Evolutionary conservation across 2,113 vertebrate species (phyloP).

Genomic region (Pongo abelii): DNA sequence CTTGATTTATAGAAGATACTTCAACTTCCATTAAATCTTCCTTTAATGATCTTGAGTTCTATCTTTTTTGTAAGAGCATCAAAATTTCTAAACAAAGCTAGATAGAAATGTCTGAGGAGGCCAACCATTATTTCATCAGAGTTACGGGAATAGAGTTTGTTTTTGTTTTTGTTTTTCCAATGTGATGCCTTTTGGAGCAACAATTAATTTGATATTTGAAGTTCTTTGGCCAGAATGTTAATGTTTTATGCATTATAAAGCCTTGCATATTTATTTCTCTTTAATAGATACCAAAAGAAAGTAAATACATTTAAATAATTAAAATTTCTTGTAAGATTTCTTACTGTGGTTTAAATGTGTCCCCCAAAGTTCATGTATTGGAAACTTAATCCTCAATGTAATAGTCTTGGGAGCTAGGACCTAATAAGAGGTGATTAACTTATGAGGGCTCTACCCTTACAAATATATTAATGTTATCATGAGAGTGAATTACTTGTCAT

Average conservation of each 20-base stretch:
- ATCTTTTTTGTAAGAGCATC: conserved; percentile 6
- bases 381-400: neutral
- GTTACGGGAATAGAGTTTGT: neutral
- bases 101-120: neutral
- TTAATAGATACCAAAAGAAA: neutral
- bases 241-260: neutral
- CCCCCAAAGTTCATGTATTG: neutral
- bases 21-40: conserved; percentile 48
- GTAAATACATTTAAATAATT: neutral
- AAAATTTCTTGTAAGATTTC: neutral
- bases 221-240: neutral
- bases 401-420: neutral
- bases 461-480: neutral
- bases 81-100: conserved; percentile 37
- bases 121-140: conserved; percentile 27
- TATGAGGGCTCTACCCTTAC: no score
- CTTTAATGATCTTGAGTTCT: neutral
- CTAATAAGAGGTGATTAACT: no score
- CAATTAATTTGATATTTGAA: conserved; percentile 48
- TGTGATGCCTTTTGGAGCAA: neutral
- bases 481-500: neutral
- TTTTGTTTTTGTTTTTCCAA: neutral
- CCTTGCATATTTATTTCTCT: neutral
- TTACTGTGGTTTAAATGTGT: neutral
- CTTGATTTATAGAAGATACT: conserved; percentile 60